phyloP scores from a whole-genome alignment of 2,797 vertebrate species.

The Anableps anableps region DNA sequence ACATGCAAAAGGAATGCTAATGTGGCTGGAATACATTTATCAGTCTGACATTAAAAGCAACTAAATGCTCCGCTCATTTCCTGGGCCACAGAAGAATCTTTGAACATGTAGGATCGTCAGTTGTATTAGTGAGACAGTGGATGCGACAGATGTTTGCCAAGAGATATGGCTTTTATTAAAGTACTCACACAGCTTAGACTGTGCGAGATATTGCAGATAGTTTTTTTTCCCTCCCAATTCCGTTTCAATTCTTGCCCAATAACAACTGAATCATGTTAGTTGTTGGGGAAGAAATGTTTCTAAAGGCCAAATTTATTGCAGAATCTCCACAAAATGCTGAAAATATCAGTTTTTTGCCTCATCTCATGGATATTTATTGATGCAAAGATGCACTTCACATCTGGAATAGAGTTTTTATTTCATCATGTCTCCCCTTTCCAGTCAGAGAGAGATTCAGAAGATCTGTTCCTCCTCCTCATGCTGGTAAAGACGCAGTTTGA shows the following conservation, averaged over 20 bases:
- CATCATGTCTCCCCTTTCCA: slow-evolving; percentile 1
- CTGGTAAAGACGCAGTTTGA: slow-evolving; percentile 49
- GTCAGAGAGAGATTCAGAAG: slow-evolving; percentile 22
- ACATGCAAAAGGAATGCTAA: slow-evolving; percentile 65
- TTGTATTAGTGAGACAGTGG: slow-evolving; percentile 41
- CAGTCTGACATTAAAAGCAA: slow-evolving; percentile 58
- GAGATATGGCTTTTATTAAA: slow-evolving; percentile 61
- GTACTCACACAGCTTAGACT: slow-evolving; percentile 22
- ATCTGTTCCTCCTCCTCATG: slow-evolving; percentile 25
- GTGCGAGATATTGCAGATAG: slow-evolving; percentile 30
- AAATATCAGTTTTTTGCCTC: neutral
- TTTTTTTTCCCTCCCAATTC: slow-evolving; percentile 31
- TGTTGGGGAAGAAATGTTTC: slow-evolving; percentile 8
- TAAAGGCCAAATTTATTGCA: neutral
- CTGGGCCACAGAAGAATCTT: slow-evolving; percentile 55
- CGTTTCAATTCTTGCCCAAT: slow-evolving; percentile 12
- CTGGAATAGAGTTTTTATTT: slow-evolving; percentile 14
- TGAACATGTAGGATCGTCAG: slow-evolving; percentile 41
- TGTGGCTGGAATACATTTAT: slow-evolving; percentile 49
- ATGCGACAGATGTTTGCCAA: slow-evolving; percentile 65
- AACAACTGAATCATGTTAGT: neutral
- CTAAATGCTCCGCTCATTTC: slow-evolving; percentile 58
- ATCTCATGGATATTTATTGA: too few relatives aligned
- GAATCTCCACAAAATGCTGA: neutral
- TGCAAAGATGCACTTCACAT: neutral